Evolutionary conservation across 2,888 invertebrate species (phyloP).

Genomic region (Polylopha cassiicola): DNA sequence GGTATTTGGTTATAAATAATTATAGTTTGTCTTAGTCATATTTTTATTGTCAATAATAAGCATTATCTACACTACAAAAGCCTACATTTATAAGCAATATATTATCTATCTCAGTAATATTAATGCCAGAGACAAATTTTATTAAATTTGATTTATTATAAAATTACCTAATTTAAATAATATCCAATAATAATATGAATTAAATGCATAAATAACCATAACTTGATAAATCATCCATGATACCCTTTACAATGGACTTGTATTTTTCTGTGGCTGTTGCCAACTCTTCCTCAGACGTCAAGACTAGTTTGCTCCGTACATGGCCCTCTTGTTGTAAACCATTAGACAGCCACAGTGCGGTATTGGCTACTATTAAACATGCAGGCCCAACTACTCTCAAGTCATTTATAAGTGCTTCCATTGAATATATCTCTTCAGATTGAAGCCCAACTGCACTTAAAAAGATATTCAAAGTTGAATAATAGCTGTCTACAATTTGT

Average conservation of each 20-base stretch:
- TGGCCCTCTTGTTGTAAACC: constrained; percentile 65
- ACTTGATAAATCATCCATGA: constrained; percentile 51
- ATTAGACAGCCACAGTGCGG: constrained; percentile 57
- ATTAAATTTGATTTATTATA: no score
- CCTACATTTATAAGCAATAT: no score
- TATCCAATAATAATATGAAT: background rate
- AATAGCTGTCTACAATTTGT: constrained; percentile 48
- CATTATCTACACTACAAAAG: no score
- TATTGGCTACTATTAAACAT: constrained; percentile 59
- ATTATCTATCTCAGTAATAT: no score
- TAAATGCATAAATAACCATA: constrained; percentile 40
- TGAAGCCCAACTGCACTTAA: constrained; percentile 35
- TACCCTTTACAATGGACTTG: constrained; percentile 42
- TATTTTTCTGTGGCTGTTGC: constrained; percentile 42
- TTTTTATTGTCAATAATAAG: no score
- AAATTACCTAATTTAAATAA: background rate
- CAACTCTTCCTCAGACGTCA: constrained; percentile 41
- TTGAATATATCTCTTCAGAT: constrained; percentile 39
- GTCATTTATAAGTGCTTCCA: constrained; percentile 46
- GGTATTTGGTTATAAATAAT: no score
- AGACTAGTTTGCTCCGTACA: constrained; percentile 53
- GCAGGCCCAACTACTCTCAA: constrained; percentile 52
- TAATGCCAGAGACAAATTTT: no score
- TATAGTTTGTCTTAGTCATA: no score
- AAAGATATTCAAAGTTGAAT: constrained; percentile 39